Base-by-base conservation (phyloP, 2,113 vertebrate genomes). In the Globicephala melas region DNA sequence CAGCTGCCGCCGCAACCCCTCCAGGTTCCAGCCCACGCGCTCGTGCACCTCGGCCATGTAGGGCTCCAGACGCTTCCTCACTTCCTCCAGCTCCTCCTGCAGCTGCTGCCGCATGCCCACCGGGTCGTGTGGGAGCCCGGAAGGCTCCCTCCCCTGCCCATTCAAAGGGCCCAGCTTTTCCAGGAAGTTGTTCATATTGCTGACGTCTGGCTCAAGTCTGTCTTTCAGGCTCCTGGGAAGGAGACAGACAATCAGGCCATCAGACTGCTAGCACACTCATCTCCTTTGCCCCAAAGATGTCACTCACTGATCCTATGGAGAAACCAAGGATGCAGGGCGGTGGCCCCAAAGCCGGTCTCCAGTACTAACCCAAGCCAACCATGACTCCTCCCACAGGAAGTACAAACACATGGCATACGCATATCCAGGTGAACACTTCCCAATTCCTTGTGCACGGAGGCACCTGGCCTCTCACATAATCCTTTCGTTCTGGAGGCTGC, bases 1-100 rank as follows among this genome's bases (percentile, higher is more conserved):
- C 97, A 99, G 88, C 50, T 97, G 98, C 68, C 25, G 94, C 79
- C 98, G 98, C 2, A 99, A 95, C 0, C 97, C 98, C 1, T 97
- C 98, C 92, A 99, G 92, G 1, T 97, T 98, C 96, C 71, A 95
- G 84, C 98, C 97, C 21, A 99, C 98, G 13, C 62, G 89, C 20
- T 93, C 79, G 44, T 98, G 98, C 12, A 0, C 97, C 0, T 98
- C 98, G 0, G 98, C 97, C 71, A 98, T 98, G 81, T 99, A 98
- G 3, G 99, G 99, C 62, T 99, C 98, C 70, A 99, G 97, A 68
- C 98, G 98, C 25, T 96, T 79, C 38, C 96, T 91, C 92, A 99
- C 98, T 96, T 99, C 98, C 1, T 98, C 97, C 96, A 99, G 98
- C 98, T 99, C 99, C 25, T 98, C 98, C 83, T 98, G 98, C 82